Percentiles rank a stretch among this genome's conserved stretches.
Conservation (phyloP, 1,140 invertebrate genomes). For the Sitobion miscanthi region DNA sequence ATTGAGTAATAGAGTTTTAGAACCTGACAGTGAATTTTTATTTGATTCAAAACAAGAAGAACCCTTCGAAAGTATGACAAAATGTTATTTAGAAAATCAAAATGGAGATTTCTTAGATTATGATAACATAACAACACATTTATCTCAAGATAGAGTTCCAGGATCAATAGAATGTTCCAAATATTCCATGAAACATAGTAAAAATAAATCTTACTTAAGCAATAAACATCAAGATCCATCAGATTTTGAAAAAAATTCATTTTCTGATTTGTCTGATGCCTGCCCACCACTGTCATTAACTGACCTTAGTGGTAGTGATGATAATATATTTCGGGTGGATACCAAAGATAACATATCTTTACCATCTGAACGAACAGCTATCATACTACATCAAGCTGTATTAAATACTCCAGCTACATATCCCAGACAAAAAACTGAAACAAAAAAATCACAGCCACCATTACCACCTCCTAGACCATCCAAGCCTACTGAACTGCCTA, state of each 20-base stretch:
- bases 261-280: conserved; percentile 51
- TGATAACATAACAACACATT: conserved; percentile 1
- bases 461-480: conserved; percentile 65
- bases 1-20: not conserved
- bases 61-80: not conserved
- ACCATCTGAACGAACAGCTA: conserved; percentile 54
- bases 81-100: conserved; percentile 14
- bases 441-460: conserved; percentile 62
- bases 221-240: conserved; percentile 33
- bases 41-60: conserved; percentile 32
- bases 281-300: conserved; percentile 51
- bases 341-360: conserved; percentile 50
- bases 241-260: conserved; percentile 50
- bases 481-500: conserved; percentile 59
- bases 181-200: not conserved
- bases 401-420: conserved; percentile 59
- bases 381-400: conserved; percentile 45
- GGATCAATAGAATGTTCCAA: conserved; percentile 5
- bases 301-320: conserved; percentile 53
- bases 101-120: conserved; percentile 14
- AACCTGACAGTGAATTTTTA: conserved; percentile 16
- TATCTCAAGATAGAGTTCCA: conserved; percentile 14
- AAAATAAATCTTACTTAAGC: conserved; percentile 24
- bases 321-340: conserved; percentile 52
- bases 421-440: conserved; percentile 61